phyloP scores from a whole-genome alignment of 2,888 invertebrate genomes.

The Macrostomum cliftonense region DNA sequence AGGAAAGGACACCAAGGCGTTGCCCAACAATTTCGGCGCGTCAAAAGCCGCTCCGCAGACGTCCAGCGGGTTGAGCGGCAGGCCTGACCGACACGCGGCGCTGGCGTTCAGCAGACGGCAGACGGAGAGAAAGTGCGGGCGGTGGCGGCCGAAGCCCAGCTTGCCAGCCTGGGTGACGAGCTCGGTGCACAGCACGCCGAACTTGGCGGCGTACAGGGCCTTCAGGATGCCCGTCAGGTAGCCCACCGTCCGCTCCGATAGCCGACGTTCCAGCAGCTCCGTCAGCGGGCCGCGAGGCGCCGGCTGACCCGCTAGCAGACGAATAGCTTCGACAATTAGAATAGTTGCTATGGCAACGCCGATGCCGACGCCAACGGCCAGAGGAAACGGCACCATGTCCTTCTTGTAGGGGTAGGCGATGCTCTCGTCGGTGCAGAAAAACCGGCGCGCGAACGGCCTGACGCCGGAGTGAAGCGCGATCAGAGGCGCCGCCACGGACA shows the following conservation, averaged over 20 bases:
- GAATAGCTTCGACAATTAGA: no score
- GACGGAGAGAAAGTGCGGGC: slow-evolving; percentile 11
- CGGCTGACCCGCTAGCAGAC: no score
- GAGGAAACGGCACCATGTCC: slow-evolving; percentile 6
- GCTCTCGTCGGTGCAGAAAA: slow-evolving; percentile 9
- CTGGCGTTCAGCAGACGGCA: slow-evolving; percentile 5
- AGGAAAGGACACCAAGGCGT: slow-evolving; percentile 8
- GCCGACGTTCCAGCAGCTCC: no score
- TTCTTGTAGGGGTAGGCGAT: slow-evolving; percentile 7
- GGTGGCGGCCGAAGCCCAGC: slow-evolving; percentile 6
- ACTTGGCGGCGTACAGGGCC: not conserved
- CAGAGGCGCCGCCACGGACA: no score
- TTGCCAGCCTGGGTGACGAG: slow-evolving; percentile 9
- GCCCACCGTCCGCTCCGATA: no score
- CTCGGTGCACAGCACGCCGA: slow-evolving; percentile 7
- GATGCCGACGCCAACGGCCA: not conserved
- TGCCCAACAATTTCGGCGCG: not conserved
- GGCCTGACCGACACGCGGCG: not conserved
- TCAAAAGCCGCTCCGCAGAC: not conserved
- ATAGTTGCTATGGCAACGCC: not conserved
- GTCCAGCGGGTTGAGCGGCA: not conserved
- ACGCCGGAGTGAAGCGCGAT: not conserved
- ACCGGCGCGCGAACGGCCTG: slow-evolving; percentile 10
- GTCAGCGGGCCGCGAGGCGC: no score
- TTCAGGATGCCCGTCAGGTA: no score